Conservation (phyloP, 2,888 invertebrate genomes). For the Eupithecia centaureata region DNA sequence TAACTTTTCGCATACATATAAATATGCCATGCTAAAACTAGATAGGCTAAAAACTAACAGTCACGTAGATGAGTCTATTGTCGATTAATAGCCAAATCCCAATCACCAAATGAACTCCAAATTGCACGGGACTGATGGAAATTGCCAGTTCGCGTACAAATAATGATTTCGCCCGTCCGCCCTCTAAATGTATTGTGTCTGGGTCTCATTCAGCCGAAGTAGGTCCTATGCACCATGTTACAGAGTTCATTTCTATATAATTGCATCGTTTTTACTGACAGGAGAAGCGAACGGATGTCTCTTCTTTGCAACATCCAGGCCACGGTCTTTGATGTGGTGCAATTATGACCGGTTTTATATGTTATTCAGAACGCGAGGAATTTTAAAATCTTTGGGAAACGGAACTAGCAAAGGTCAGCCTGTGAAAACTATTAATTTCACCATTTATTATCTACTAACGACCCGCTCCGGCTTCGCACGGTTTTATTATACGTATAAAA, state of each 20-base stretch:
- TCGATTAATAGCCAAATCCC: not conserved
- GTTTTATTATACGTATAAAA: too few species aligned
- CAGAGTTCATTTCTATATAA: not conserved
- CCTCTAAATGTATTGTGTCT: conserved; percentile 18
- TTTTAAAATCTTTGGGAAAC: not conserved
- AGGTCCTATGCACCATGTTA: not conserved
- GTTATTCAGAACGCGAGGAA: not conserved
- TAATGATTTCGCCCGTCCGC: conserved; percentile 19
- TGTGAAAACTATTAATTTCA: not conserved
- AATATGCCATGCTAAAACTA: not conserved
- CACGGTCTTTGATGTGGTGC: conserved; percentile 2
- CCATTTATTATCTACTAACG: too few species aligned
- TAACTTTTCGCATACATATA: not conserved
- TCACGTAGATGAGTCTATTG: not conserved
- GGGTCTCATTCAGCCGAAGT: not conserved
- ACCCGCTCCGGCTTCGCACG: too few species aligned
- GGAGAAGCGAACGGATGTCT: not conserved
- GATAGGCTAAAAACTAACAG: not conserved
- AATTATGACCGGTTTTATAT: not conserved
- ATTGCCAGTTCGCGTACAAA: conserved; percentile 18
- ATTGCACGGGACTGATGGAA: conserved; percentile 13
- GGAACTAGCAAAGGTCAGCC: not conserved
- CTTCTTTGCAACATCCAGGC: not conserved
- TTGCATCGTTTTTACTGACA: not conserved
- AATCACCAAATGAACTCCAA: conserved; percentile 2